These are phyloP conservation scores for Thunnus thynnus DNA, from an alignment of 2,113 vertebrate species.

Conservation along the genomic window DNA sequence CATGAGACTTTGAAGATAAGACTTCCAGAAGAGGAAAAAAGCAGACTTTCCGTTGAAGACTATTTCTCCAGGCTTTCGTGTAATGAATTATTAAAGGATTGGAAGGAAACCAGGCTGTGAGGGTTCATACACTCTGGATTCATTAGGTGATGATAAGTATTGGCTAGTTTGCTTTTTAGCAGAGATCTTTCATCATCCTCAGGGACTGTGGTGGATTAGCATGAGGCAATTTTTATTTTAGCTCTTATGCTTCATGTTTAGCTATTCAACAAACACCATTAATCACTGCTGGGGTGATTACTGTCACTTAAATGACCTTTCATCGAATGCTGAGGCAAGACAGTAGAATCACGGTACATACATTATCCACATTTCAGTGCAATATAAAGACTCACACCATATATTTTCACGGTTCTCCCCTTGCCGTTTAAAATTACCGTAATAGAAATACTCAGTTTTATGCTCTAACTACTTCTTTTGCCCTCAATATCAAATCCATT, in stretches of 20 bases:
- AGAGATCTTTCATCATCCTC: conserved; percentile 31
- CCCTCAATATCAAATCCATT: not conserved
- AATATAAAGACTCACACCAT: not conserved
- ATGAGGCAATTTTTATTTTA: not conserved
- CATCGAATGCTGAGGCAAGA: not conserved
- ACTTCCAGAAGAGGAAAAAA: not conserved
- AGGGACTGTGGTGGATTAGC: not conserved
- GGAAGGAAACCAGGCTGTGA: not conserved
- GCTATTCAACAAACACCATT: conserved; percentile 1
- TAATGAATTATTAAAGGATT: conserved; percentile 59
- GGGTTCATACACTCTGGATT: conserved; percentile 23
- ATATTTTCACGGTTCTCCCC: not conserved
- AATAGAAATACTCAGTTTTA: not conserved
- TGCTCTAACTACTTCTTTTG: not conserved
- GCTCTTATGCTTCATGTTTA: not conserved
- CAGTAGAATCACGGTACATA: not conserved
- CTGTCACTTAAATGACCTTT: conserved; percentile 8
- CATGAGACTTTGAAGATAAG: conserved; percentile 39
- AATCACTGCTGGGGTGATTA: not conserved
- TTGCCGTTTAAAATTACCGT: not conserved
- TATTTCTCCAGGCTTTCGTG: conserved; percentile 34
- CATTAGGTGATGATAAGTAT: conserved; percentile 44
- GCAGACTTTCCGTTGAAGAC: not conserved
- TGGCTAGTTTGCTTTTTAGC: conserved; percentile 27
- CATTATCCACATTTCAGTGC: not conserved